Conservation (phyloP, 2,888 invertebrate genomes). For the Osmoderma eremita region DNA sequence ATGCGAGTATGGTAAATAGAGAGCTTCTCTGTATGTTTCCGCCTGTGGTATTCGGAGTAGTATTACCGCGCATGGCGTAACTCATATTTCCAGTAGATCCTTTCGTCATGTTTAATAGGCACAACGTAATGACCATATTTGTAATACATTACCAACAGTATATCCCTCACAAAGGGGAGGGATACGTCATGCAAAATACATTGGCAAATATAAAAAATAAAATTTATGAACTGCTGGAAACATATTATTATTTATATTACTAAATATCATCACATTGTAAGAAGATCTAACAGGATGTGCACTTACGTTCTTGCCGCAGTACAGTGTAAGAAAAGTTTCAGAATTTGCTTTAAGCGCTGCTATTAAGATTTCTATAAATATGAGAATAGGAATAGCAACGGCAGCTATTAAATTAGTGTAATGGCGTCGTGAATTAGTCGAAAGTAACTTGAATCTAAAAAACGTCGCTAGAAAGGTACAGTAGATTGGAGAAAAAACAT, state of each 20-base stretch:
- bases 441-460: not conserved
- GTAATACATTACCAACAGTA: constrained; percentile 35
- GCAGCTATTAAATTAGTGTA: no score
- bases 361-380: no score
- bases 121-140: constrained; percentile 14
- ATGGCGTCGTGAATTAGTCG: no score
- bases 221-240: constrained; percentile 59
- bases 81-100: constrained; percentile 12
- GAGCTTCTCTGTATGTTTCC: not conserved
- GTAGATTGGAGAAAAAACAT: not conserved
- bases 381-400: no score
- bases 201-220: constrained; percentile 40
- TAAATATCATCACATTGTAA: not conserved
- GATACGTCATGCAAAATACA: constrained; percentile 41
- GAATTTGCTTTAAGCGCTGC: no score
- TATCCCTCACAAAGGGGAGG: constrained; percentile 1
- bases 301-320: constrained; percentile 14
- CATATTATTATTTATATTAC: constrained; percentile 32
- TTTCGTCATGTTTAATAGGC: constrained; percentile 21
- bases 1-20: not conserved
- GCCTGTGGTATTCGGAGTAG: not conserved
- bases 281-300: constrained; percentile 13
- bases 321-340: not conserved
- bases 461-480: not conserved
- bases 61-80: not conserved